phyloP scores from a whole-genome alignment of 2,113 vertebrate genomes.

The Periophthalmodon schlosseri region DNA sequence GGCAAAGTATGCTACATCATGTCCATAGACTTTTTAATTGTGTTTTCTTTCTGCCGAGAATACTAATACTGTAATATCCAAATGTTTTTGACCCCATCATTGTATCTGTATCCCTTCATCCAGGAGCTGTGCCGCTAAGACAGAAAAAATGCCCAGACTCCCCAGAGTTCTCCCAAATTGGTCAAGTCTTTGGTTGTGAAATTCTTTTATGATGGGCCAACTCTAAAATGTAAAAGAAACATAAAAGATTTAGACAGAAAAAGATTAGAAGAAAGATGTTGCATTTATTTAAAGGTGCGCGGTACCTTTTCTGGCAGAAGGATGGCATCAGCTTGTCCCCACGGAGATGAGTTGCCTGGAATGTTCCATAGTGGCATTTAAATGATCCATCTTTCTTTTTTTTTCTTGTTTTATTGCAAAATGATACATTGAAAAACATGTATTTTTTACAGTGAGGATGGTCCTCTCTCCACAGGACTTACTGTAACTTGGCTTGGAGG shows the following conservation, averaged over 20 bases:
- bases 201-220: background rate
- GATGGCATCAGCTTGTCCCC: too few relatives aligned
- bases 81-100: background rate
- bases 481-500: too few relatives aligned
- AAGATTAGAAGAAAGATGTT: too few relatives aligned
- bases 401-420: too few relatives aligned
- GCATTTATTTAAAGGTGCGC: too few relatives aligned
- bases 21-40: constrained; percentile 33
- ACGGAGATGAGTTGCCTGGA: too few relatives aligned
- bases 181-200: background rate
- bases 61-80: background rate
- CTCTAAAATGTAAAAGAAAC: background rate
- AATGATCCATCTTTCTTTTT: too few relatives aligned
- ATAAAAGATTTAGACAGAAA: background rate
- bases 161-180: background rate
- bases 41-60: constrained; percentile 9
- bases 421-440: too few relatives aligned
- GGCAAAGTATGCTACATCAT: constrained; percentile 15
- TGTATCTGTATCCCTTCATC: background rate
- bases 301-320: too few relatives aligned
- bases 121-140: background rate
- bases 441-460: too few relatives aligned
- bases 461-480: too few relatives aligned
- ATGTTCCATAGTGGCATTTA: too few relatives aligned
- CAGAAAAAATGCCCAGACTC: background rate